A percentile compares a stretch with the other conserved stretches of the same genome.
These are phyloP conservation scores for Eulacestoma nigropectus DNA, from an alignment of 2,113 vertebrate genomes.

Conservation along the genomic window DNA sequence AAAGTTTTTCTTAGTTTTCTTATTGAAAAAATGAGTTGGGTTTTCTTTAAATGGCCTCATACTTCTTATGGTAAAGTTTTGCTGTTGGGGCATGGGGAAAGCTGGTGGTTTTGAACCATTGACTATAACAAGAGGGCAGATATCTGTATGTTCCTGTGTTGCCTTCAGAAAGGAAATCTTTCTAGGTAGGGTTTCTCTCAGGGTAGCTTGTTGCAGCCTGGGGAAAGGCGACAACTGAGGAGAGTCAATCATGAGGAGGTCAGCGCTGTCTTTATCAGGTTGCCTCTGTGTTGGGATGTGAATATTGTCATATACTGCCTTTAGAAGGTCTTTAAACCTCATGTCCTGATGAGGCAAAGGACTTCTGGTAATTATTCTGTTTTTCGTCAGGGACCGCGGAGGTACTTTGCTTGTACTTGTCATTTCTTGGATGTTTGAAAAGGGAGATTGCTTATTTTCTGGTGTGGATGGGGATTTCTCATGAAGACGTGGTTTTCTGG, in stretches of 20 bases:
- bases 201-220: slow-evolving; percentile 58
- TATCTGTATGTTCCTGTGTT: slow-evolving; percentile 31
- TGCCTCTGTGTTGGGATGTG: slow-evolving; percentile 1
- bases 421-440: slow-evolving; percentile 40
- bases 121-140: slow-evolving; percentile 44
- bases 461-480: slow-evolving; percentile 48
- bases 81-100: slow-evolving; percentile 66
- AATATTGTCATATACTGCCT: slow-evolving; percentile 47
- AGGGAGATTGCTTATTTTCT: slow-evolving; percentile 20
- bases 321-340: slow-evolving; percentile 61
- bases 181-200: slow-evolving; percentile 62
- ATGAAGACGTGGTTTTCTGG: slow-evolving; percentile 5
- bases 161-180: slow-evolving; percentile 72
- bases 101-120: slow-evolving; percentile 65
- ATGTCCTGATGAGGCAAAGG: neutral
- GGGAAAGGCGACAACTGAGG: slow-evolving; percentile 59
- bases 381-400: slow-evolving; percentile 53
- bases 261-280: neutral
- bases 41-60: slow-evolving; percentile 72
- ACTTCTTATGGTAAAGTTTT: slow-evolving; percentile 68
- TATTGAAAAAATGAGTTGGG: slow-evolving; percentile 33
- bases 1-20: slow-evolving; percentile 72
- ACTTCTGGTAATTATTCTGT: slow-evolving; percentile 16
- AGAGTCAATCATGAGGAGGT: slow-evolving; percentile 37
- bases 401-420: slow-evolving; percentile 60